These are phyloP conservation scores for Geothlypis trichas DNA, from an alignment of 2,113 vertebrate genomes.

Conservation along the genomic window DNA sequence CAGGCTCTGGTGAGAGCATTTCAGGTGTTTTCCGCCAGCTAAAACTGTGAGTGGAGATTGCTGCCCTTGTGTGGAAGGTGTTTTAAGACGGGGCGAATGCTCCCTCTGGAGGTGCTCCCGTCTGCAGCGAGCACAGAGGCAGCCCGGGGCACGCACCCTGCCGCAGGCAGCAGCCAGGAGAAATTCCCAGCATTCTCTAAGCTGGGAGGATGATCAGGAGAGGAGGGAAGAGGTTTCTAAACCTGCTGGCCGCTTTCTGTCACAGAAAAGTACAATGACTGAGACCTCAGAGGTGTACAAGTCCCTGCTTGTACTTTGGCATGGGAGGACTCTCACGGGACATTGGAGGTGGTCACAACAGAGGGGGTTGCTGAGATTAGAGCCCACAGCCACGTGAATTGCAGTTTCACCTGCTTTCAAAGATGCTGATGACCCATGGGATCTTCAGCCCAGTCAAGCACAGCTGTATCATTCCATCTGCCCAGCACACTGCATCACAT, in stretches of 20 bases:
- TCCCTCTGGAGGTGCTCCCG: constrained; percentile 48
- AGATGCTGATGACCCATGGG: fast-evolving
- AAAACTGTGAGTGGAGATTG: not conserved
- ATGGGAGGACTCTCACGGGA: not conserved
- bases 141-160: fast-evolving
- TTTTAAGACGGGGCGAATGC: not conserved
- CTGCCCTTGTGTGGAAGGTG: not conserved
- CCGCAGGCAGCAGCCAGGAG: not conserved
- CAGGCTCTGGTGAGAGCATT: not conserved
- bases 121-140: not conserved
- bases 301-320: not conserved
- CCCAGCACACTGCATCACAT: not conserved
- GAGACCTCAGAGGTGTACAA: not conserved
- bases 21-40: not conserved
- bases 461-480: not conserved
- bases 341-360: fast-evolving
- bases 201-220: not conserved
- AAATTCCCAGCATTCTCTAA: not conserved
- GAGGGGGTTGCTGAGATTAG: not conserved
- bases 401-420: not conserved
- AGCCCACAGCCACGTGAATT: fast-evolving
- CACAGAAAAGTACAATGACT: not conserved
- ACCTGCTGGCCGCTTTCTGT: not conserved
- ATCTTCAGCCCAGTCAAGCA: not conserved
- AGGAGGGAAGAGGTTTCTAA: not conserved